These are phyloP conservation scores for Muntiacus muntjak DNA, from an alignment of 2,113 vertebrate species.

Conservation along the genomic window DNA sequence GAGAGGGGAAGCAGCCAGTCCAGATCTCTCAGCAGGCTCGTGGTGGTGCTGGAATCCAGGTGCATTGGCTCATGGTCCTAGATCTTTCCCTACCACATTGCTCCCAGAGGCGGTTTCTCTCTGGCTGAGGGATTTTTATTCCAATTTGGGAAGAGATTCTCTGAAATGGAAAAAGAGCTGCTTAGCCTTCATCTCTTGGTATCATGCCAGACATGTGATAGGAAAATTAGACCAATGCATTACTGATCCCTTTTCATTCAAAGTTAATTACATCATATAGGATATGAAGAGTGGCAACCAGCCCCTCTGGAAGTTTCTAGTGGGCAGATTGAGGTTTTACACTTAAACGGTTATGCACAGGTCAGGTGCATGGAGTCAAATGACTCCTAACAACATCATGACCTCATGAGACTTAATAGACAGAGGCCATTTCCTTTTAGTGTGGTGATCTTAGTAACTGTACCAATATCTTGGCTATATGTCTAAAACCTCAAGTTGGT, in stretches of 20 bases:
- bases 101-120: background rate
- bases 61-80: background rate
- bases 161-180: background rate
- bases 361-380: background rate
- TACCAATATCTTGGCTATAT: background rate
- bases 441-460: background rate
- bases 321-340: background rate
- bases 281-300: background rate
- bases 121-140: background rate
- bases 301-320: background rate
- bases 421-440: background rate
- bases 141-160: background rate
- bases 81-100: background rate
- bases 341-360: background rate
- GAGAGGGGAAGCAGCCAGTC: background rate
- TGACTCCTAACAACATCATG: background rate
- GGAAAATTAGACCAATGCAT: background rate
- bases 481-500: background rate
- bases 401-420: background rate
- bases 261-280: background rate
- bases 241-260: background rate
- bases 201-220: background rate
- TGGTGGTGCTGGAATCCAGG: background rate
- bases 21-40: background rate
- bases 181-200: background rate